A percentile compares a stretch with the other conserved stretches of the same genome.
Evolutionary conservation across 2,888 invertebrate species (phyloP).

Genomic region (Scelioninae gen. 1): DNA sequence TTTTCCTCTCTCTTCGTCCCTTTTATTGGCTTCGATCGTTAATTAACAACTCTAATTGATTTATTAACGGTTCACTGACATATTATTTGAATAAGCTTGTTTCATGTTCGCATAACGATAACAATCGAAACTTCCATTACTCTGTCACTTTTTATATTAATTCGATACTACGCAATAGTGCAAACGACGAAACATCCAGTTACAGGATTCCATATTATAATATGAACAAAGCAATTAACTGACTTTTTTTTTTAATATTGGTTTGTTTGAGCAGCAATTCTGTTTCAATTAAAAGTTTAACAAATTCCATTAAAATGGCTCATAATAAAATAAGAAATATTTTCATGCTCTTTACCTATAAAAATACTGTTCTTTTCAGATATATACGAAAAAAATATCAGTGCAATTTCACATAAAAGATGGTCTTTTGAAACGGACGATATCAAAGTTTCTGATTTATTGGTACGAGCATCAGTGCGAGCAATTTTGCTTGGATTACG

Average conservation of each 20-base stretch:
- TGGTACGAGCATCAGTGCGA: constrained; percentile 53
- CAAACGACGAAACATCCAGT: constrained; percentile 13
- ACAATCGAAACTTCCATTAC: constrained; percentile 42
- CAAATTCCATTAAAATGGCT: background rate
- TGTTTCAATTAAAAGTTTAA: background rate
- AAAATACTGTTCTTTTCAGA: background rate
- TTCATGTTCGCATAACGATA: constrained; percentile 24
- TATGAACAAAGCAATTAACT: background rate
- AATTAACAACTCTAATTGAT: constrained; percentile 64
- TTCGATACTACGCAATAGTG: constrained; percentile 8
- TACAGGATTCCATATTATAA: constrained; percentile 7
- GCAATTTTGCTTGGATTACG: constrained; percentile 61
- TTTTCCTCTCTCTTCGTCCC: no score
- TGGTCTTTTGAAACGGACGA: constrained; percentile 25
- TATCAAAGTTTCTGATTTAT: constrained; percentile 55
- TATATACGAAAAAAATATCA: no score
- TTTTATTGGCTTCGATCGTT: constrained; percentile 37
- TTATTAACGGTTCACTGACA: constrained; percentile 53
- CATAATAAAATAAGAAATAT: background rate
- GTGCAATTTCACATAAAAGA: constrained; percentile 18
- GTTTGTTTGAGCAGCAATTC: background rate
- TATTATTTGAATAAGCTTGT: constrained; percentile 49
- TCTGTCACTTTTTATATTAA: constrained; percentile 16
- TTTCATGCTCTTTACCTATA: background rate
- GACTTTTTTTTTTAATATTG: background rate